Evolutionary conservation across 2,797 vertebrate genomes (phyloP), one percentile per base, ranked within the genome.

Genomic region (Siniperca scherzeri): DNA sequence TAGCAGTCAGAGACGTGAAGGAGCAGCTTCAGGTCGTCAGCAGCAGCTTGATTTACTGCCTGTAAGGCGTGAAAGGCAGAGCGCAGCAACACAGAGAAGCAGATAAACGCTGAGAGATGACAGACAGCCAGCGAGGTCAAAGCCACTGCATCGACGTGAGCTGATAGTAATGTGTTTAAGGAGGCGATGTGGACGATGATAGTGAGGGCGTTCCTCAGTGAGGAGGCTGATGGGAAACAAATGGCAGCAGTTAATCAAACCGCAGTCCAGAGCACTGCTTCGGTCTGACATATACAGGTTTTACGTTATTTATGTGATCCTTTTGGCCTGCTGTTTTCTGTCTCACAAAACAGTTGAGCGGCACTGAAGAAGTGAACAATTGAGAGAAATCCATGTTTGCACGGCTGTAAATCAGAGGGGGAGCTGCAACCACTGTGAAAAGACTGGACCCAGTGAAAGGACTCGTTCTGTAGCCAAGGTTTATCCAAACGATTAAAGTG

Each of bases 201-300:
- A 13, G 65, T 4, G 27, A 19, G 62, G 62, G 48, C 48, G 67
- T 53, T 69, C 33, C 33, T 69, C 66, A 10, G 5, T 1, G n/a
- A 42, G 36, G n/a, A 19, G n/a, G 53, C 40, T 71, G 55, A 71
- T 46, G 56, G 56, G 70, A 72, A 72, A 59, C 70, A 72, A 72
- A 72, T 72, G 70, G 17, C n/a, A 30, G 38, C 69, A 30, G 69
- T 57, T 44, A 57, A 57, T 70, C 69, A 56, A 38, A n/a, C 40
- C 2, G 38, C 40, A 50, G 46, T 9, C 19, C 46, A 22, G 65
- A 52, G 22, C 46, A 2, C 44, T 2, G 65, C 44, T 33, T 3
- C 22, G 16, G 38, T 11, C 60, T 8, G 55, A 42, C 40, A 36
- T 25, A 9, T 22, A 9, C 33, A 66, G 22, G 62, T 10, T 22